phyloP scores from a whole-genome alignment of 2,888 invertebrate genomes.

The Platerodrilus igneus region DNA sequence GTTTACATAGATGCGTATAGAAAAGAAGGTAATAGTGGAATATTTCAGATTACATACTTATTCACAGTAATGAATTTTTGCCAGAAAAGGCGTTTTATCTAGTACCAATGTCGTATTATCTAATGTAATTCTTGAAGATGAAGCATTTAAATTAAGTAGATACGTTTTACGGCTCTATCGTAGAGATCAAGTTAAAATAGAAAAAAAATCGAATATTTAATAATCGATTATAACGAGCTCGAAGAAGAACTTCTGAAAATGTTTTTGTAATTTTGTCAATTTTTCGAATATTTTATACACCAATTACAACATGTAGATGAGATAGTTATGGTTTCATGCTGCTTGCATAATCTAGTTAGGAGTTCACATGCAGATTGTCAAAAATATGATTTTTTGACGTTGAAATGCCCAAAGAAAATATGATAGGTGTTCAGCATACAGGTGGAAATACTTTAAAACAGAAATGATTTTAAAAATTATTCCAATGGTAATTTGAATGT shows the following conservation, averaged over 20 bases:
- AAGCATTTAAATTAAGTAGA: constrained; percentile 19
- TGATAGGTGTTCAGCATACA: constrained; percentile 11
- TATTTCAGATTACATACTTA: constrained; percentile 17
- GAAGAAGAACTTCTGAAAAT: constrained; percentile 24
- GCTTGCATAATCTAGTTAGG: constrained; percentile 8
- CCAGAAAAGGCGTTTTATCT: not conserved
- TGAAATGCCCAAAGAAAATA: constrained; percentile 8
- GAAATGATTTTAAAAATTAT: constrained; percentile 7
- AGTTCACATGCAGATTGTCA: too few relatives aligned
- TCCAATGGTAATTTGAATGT: too few relatives aligned
- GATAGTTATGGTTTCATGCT: constrained; percentile 6
- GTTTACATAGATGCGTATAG: constrained; percentile 29
- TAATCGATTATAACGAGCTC: constrained; percentile 20
- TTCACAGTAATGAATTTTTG: constrained; percentile 1
- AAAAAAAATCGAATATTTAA: constrained; percentile 22
- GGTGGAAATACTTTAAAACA: constrained; percentile 10
- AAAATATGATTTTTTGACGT: constrained; percentile 4
- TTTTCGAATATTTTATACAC: constrained; percentile 24
- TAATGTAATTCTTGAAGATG: constrained; percentile 24
- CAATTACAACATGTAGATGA: constrained; percentile 11
- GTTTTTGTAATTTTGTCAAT: constrained; percentile 24
- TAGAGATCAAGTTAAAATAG: constrained; percentile 5
- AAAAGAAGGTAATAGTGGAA: constrained; percentile 20
- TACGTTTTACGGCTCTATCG: constrained; percentile 22
- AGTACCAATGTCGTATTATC: constrained; percentile 7